Conservation (phyloP, 2,797 vertebrate genomes). For the Falco rusticolus region DNA sequence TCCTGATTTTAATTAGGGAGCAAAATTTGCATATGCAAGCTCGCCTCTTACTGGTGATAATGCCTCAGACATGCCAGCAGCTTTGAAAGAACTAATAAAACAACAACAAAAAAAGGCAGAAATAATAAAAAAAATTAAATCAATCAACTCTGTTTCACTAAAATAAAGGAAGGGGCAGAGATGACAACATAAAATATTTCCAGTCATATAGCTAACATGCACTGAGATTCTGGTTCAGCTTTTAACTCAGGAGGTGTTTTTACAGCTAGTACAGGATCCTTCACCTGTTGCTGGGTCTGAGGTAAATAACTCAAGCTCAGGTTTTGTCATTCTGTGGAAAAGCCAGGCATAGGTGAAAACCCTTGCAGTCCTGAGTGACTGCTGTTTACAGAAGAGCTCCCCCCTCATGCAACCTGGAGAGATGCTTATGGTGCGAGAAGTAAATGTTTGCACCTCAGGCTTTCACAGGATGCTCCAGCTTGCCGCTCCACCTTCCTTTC, state of each 20-base stretch:
- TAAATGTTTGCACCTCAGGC: background rate
- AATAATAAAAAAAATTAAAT: background rate
- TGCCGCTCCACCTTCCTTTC: background rate
- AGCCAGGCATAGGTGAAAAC: background rate
- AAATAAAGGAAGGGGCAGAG: background rate
- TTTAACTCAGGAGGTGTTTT: background rate
- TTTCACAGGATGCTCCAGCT: background rate
- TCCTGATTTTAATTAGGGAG: constrained; percentile 55
- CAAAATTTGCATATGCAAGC: constrained; percentile 41
- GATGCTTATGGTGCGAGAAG: background rate
- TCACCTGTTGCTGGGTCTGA: background rate
- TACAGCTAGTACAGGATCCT: background rate
- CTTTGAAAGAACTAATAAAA: background rate
- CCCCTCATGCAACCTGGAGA: background rate
- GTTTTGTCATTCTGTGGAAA: background rate
- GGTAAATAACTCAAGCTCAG: background rate
- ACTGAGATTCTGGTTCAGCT: background rate
- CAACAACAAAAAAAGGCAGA: background rate
- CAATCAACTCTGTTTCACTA: background rate
- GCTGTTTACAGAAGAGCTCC: background rate
- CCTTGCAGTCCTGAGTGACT: background rate
- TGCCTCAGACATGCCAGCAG: background rate
- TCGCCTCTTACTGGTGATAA: background rate
- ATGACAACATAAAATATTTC: background rate
- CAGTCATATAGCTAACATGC: background rate